Base-by-base conservation (phyloP, 2,888 invertebrate species). In the Drosophila birchii region DNA sequence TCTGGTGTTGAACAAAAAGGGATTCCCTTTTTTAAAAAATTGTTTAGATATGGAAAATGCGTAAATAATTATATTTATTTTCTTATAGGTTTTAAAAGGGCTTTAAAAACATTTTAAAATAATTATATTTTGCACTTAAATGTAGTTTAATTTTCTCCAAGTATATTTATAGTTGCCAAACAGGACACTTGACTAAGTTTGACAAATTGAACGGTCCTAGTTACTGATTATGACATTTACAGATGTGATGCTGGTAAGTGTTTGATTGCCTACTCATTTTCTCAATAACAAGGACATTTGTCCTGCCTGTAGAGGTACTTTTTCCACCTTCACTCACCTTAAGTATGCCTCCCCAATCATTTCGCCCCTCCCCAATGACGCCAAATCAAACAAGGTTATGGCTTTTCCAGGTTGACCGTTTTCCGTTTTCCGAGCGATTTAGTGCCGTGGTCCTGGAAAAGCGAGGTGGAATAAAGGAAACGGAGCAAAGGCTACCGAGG, bases 361-460 rank as follows among this genome's bases (percentile, higher is more conserved):
- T 23, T n/a, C 14, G 32, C 23, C 23, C 1, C 5, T 36, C 29
- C 4, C 39, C 29, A 18, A 23, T 26, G 6, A 38, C n/a, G 26
- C 3, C 36, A 32, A 70, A 67, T 70, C 59, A 75, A 71, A 70
- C 53, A 75, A 47, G 74, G 67, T 76, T 73, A 76, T 70, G 51
- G 44, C 70, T 36, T 23, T 53, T 36, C 51, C 36, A 36, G 51
- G 70, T 55, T 70, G 64, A 70, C 70, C 62, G 68, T 64, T 83
- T 81, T 78, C 68, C 60, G 68, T 61, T 83, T 83, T 80, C 75
- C 83, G 62, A 69, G 56, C 88, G 86, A 83, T 86, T 87, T 88
- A 81, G 78, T 83, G 67, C 44, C 55, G 55, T 32, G 54, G 43
- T 43, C 51, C 71, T 39, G 71, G 18, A 23, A 55, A 55, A 47